Evolutionary conservation across 2,797 vertebrate species (phyloP).

Genomic region (Dallia pectoralis): DNA sequence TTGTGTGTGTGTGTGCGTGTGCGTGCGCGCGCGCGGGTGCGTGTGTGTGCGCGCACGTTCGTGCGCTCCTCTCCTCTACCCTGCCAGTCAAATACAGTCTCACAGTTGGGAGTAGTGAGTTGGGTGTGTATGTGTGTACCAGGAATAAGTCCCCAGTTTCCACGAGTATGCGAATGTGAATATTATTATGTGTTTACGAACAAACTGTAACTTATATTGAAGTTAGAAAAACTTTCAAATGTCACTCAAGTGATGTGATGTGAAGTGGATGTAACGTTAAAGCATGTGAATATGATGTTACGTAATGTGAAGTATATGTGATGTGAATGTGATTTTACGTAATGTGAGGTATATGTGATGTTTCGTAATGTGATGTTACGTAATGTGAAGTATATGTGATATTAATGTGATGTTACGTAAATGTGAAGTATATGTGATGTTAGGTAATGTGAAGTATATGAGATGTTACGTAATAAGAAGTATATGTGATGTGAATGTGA

Average conservation of each 20-base stretch:
- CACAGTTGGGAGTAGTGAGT: constrained; percentile 28
- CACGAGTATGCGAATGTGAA: constrained; percentile 29
- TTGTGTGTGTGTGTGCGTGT: constrained; percentile 56
- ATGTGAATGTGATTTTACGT: too few species aligned
- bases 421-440: too few species aligned
- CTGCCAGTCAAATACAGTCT: background rate
- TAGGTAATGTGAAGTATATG: too few species aligned
- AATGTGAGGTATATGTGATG: too few species aligned
- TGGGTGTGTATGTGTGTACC: constrained; percentile 34
- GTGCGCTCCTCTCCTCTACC: constrained; percentile 17
- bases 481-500: too few species aligned
- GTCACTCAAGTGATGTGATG: background rate
- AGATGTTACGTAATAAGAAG: too few species aligned
- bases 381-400: too few species aligned
- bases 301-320: too few species aligned
- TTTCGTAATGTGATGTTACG: too few species aligned
- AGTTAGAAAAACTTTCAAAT: background rate
- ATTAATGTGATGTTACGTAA: too few species aligned
- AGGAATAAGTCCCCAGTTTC: constrained; percentile 28
- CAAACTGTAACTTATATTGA: background rate
- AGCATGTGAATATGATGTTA: too few species aligned
- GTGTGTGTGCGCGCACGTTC: constrained; percentile 25
- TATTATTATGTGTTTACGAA: background rate
- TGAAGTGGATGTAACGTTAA: background rate
- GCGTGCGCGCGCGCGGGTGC: constrained; percentile 14